Conservation (phyloP, 2,113 vertebrate genomes). For the Salvelinus alpinus region DNA sequence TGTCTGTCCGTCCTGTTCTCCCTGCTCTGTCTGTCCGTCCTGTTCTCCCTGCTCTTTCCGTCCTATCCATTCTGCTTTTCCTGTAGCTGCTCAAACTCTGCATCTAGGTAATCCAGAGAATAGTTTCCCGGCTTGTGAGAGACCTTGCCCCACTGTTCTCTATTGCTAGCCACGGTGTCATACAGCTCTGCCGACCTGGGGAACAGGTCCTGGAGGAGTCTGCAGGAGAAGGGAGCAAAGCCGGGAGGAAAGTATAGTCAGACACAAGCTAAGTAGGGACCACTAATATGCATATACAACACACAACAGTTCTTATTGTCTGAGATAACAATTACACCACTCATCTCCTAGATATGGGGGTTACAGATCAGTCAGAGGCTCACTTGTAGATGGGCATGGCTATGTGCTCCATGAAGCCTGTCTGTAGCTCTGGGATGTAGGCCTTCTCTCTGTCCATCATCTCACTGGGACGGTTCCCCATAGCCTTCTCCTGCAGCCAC, state of each 20-base stretch:
- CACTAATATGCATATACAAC: background rate
- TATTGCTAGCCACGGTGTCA: conserved; percentile 76
- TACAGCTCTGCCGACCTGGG: conserved; percentile 74
- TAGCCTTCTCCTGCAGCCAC: conserved; percentile 79
- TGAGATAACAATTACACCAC: background rate
- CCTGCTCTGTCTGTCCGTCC: background rate
- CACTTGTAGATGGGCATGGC: conserved; percentile 85
- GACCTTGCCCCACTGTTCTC: conserved; percentile 81
- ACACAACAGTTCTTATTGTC: background rate
- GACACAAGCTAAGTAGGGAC: background rate
- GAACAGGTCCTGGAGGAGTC: conserved; percentile 78
- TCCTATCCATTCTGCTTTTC: background rate
- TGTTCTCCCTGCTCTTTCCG: background rate
- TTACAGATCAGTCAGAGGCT: conserved; percentile 32
- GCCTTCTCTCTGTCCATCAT: conserved; percentile 88
- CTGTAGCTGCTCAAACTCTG: conserved; percentile 62
- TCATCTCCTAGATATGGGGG: background rate
- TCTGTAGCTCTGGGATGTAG: conserved; percentile 83
- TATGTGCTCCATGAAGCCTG: conserved; percentile 86
- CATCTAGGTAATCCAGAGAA: conserved; percentile 82
- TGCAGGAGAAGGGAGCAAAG: background rate
- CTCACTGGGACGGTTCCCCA: conserved; percentile 82
- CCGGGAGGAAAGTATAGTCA: background rate
- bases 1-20: background rate
- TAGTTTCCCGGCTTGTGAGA: conserved; percentile 83